Evolutionary conservation across 2,113 vertebrate genomes (phyloP), one percentile per base, ranked within the genome.

Genomic region (Entelurus aequoreus): DNA sequence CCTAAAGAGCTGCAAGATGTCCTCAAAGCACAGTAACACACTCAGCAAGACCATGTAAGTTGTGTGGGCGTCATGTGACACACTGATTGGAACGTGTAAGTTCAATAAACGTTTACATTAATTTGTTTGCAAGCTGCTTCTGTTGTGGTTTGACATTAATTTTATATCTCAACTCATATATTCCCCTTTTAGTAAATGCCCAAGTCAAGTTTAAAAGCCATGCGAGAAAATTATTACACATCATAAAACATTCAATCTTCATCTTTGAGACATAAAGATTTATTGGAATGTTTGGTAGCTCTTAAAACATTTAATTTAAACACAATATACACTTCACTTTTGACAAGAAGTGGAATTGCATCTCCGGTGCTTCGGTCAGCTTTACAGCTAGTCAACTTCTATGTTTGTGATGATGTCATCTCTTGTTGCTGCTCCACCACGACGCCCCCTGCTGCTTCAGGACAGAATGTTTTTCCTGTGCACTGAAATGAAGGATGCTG

Each of bases 401-500:
- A 40, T 1, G 38, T 40, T 40, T 6, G 42, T 4, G 11, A 11
- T 19, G 15, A 16, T 40, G 48, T 69, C 61, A 94, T 75, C 93
- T 92, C 71, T 83, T 93, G 46, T 81, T 83, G 2, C 88, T 57
- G 2, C 21, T 80, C 96, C 96, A 97, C 90, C 92, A 90, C 15
- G 86, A 54, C 1, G 84, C 54, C 0, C 74, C 81, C 3, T 92
- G 91, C 60, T 88, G 92, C 16, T 84, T 89, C n/a, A 89, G 40
- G 1, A 98, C 84, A 0, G 68, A 63, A 4, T 86, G 88, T 57
- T 90, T 94, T 67, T 99, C 97, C 65, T 95, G 93, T 0, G 95
- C 95, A 75, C 94, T 98, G 83, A 98, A 99, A 66, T 98, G 95
- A 63, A 99, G 80, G 66, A 99, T 93, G 49, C 94, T 93, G 40